These are phyloP conservation scores for Psammodynastes pulverulentus DNA, from an alignment of 2,113 vertebrate genomes.

Conservation along the genomic window DNA sequence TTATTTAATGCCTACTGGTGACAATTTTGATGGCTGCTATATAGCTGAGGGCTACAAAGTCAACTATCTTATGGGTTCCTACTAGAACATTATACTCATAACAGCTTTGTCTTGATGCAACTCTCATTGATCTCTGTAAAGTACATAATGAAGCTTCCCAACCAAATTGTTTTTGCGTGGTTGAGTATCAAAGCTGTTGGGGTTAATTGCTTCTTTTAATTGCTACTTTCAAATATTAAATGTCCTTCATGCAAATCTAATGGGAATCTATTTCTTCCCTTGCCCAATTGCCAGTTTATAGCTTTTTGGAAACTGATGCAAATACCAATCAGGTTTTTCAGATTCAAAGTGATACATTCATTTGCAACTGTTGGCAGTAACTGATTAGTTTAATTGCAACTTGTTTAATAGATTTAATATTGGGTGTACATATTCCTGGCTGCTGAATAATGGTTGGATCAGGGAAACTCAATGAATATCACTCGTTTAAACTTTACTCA, in stretches of 20 bases:
- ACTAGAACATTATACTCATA: neutral
- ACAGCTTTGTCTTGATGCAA: neutral
- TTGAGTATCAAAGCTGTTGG: neutral
- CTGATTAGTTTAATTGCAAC: neutral
- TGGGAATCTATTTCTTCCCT: neutral
- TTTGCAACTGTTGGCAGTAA: neutral
- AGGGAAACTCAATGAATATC: neutral
- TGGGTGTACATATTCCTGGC: neutral
- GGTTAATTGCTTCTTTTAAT: neutral
- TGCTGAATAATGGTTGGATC: neutral
- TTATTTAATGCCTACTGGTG: neutral
- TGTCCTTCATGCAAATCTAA: neutral
- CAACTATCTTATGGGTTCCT: neutral
- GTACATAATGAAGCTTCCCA: neutral
- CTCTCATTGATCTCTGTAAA: neutral
- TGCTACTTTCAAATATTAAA: neutral
- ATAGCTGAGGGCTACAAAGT: neutral
- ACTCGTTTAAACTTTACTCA: neutral
- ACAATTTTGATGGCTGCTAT: neutral
- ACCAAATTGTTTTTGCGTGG: neutral
- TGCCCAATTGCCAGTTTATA: neutral
- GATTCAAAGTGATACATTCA: neutral
- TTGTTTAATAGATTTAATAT: neutral
- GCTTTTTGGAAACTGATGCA: neutral
- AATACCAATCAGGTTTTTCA: neutral